Conservation (phyloP, 2,797 vertebrate genomes). For the Borostomias antarcticus region DNA sequence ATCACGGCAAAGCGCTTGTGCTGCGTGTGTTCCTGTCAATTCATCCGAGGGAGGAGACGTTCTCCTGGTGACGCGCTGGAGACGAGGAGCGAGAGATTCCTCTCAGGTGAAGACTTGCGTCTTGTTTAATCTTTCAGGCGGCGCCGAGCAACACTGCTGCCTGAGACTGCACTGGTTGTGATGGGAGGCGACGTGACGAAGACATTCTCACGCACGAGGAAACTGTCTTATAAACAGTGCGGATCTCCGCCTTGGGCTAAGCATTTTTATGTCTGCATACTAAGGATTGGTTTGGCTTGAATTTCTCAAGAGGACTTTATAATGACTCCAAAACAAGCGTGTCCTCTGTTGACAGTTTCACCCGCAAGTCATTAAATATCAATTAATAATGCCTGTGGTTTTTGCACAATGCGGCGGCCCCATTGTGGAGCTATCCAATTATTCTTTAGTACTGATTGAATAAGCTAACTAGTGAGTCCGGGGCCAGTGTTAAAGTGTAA, state of each 20-base stretch:
- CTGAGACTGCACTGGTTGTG: conserved; percentile 45
- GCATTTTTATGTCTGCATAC: conserved; percentile 39
- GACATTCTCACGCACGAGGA: conserved; percentile 30
- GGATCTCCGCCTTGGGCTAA: conserved; percentile 53
- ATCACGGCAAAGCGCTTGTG: conserved; percentile 20
- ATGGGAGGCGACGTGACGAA: conserved; percentile 35
- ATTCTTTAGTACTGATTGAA: conserved; percentile 47
- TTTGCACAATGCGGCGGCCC: conserved; percentile 45
- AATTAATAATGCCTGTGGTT: conserved; percentile 64
- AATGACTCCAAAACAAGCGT: conserved; percentile 54
- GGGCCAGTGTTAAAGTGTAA: conserved; percentile 40
- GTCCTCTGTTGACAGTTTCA: conserved; percentile 56
- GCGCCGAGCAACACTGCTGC: conserved; percentile 10
- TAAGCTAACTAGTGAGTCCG: conserved; percentile 44
- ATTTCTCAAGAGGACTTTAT: conserved; percentile 58
- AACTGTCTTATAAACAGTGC: conserved; percentile 53
- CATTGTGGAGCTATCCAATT: conserved; percentile 47
- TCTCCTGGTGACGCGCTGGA: conserved; percentile 6
- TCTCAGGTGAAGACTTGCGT: conserved; percentile 29
- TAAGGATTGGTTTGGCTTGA: conserved; percentile 43
- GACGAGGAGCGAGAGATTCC: background rate
- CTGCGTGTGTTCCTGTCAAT: conserved; percentile 8
- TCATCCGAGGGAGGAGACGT: background rate
- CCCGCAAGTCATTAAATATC: conserved; percentile 56
- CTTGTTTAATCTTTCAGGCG: conserved; percentile 24